Evolutionary conservation across 2,113 vertebrate genomes (phyloP).

Genomic region (Pachycephala philippinensis): DNA sequence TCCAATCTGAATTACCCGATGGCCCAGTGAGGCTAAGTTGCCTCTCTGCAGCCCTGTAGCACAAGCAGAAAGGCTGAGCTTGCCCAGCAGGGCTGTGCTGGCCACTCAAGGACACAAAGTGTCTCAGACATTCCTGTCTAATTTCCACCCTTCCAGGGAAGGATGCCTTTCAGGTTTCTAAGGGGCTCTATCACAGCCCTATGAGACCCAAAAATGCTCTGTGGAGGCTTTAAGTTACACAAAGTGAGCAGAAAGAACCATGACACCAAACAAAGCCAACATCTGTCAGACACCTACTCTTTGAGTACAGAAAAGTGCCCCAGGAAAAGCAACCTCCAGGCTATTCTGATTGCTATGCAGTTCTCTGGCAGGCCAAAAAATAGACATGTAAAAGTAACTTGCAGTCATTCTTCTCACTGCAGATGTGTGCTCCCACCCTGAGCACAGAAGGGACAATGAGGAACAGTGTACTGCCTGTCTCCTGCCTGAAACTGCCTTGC

Average conservation of each 20-base stretch:
- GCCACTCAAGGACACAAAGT: not conserved
- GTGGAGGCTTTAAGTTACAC: not conserved
- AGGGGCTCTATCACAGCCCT: not conserved
- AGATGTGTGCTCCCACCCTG: not conserved
- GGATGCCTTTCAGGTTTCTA: not conserved
- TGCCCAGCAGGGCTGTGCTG: not conserved
- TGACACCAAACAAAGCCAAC: not conserved
- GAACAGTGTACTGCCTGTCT: not conserved
- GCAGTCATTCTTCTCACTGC: not conserved
- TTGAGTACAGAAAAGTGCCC: not conserved
- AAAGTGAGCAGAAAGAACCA: not conserved
- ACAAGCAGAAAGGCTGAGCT: not conserved
- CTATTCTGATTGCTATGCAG: not conserved
- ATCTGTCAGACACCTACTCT: not conserved
- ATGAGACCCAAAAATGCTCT: not conserved
- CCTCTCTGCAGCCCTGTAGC: not conserved
- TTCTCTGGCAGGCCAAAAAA: not conserved
- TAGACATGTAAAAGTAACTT: not conserved
- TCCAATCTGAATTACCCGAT: accelerated
- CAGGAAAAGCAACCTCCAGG: not conserved
- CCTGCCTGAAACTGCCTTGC: not conserved
- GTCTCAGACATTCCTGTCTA: not conserved
- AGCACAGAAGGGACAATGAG: not conserved
- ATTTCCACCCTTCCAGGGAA: not conserved
- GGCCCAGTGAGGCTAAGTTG: not conserved